Conservation (phyloP, 2,888 invertebrate genomes). For the Parasteatoda lunata region DNA sequence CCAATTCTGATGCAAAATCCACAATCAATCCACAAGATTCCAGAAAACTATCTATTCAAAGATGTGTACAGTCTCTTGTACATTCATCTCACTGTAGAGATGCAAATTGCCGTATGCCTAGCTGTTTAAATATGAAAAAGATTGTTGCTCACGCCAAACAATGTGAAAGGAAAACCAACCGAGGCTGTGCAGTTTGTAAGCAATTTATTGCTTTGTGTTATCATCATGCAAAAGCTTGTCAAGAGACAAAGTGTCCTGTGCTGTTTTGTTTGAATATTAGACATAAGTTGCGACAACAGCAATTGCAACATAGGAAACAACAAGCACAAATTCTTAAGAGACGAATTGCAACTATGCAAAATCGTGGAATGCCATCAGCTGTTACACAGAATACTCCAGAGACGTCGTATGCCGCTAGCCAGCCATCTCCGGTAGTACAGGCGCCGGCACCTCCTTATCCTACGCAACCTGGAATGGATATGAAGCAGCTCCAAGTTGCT, state of each 20-base stretch:
- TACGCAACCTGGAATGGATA: conserved; percentile 76
- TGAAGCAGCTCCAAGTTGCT: conserved; percentile 81
- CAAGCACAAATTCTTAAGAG: conserved; percentile 91
- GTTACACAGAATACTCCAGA: conserved; percentile 54
- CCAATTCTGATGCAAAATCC: conserved; percentile 22
- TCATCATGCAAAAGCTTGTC: conserved; percentile 98
- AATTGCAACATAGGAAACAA: conserved; percentile 93
- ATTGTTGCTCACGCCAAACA: conserved; percentile 98
- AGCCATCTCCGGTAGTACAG: conserved; percentile 76
- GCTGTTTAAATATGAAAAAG: conserved; percentile 99
- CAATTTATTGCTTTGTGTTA: conserved; percentile 98
- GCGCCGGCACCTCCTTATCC: conserved; percentile 67
- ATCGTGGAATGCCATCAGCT: conserved; percentile 53
- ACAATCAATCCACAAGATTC: conserved; percentile 86
- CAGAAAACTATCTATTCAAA: conserved; percentile 89
- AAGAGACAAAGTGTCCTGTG: conserved; percentile 94
- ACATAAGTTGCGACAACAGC: conserved; percentile 97
- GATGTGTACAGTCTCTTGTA: conserved; percentile 93
- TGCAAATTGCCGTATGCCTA: conserved; percentile 96
- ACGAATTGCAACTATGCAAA: conserved; percentile 78
- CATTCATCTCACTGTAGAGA: conserved; percentile 98
- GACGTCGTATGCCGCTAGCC: conserved; percentile 71
- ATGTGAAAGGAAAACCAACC: conserved; percentile 88
- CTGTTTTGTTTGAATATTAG: conserved; percentile 99
- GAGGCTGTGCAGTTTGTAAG: conserved; percentile 98